Base-by-base conservation (phyloP, 2,797 vertebrate species). In the Girardinus metallicus region DNA sequence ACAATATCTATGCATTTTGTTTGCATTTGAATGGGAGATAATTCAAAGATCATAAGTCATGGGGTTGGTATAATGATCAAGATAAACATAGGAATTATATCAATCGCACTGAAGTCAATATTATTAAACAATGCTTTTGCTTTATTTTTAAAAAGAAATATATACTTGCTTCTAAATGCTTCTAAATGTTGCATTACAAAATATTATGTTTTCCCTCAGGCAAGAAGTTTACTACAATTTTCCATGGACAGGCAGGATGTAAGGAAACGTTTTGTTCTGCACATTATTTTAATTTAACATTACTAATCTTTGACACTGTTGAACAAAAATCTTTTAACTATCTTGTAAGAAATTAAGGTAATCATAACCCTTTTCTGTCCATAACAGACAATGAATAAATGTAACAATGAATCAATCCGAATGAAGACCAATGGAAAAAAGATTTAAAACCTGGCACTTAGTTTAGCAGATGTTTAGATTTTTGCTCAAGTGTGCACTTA, bases 181-280 rank as follows among this genome's bases (percentile, higher is more conserved):
- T 41, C 41, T 41, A 41, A 43, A 79, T 72, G 76, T 31, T 57
- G 78, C 84, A 76, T 89, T 85, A 88, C 75, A 87, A 83, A 26
- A 78, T 53, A 16, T 13, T 80, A 80, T 88, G 82, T 79, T 73
- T 87, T 85, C 89, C 88, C 87, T 83, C 83, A 76, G 86, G 88
- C 86, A 34, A 47, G 78, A 71, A 47, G 73, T 84, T 79, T 74
- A 73, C 72, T 44, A 86, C 78, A 23, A 92, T 92, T 92, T 90
- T 60, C 13, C 55, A 60, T 60, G n/a, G 55, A 15, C 12, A 31
- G 55, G 4, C 55, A 31, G 55, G 55, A 31, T 31, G n/a, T 0
- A 0, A 60, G 11, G 13, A 60, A 31, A 60, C 55, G 6, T 60
- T 31, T 12, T 31, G 29, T 16, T 86, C 81, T 85, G 79, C 79